Evolutionary conservation across 2,797 vertebrate genomes (phyloP), one percentile per base, ranked within the genome.

Genomic region (Serranus cabrilla): DNA sequence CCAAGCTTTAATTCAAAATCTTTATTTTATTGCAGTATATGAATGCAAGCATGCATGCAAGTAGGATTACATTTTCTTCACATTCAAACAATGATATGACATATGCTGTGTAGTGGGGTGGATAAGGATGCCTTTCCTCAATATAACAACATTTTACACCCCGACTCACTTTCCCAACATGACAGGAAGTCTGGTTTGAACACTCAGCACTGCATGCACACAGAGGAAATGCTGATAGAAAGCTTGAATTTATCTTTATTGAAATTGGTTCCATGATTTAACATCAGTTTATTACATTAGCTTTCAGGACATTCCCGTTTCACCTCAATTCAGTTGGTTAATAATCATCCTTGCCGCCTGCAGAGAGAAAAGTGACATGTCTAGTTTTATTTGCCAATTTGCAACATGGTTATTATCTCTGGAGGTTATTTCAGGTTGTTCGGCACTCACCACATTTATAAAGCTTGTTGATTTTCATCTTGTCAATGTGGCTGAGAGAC

Each of bases 401-500:
- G 9, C 3, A 59, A n/a, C 20, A 34, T 0, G 5, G 18, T 21
- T 31, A 49, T 18, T 6, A 16, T 2, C 8, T 55, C 7, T 61
- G 7, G 55, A 76, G 67, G 50, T 20, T 42, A 27, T 12, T 47
- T 71, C 4, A 60, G 20, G 17, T 56, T 20, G 56, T 82, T 80
- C 60, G 10, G 7, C 76, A 93, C 91, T 37, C 52, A 95, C 93
- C 89, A 54, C 95, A 95, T 17, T 94, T 74, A 78, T 96, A 95
- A 59, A 96, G 93, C 76, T 75, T 94, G 88, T 96, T 96, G 82
- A 96, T 95, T 88, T 96, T 96, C 82, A 91, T 56, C 72, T 76
- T 91, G 88, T 96, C 95, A 37, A 94, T 80, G 70, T 83, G 83
- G 76, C 95, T 96, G 80, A 94, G 94, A 40, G 73, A 71, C 0